Evolutionary conservation across 53 echinoderm and acorn worm genomes (phyloP).

Genomic region (Paracentrotus lividus): DNA sequence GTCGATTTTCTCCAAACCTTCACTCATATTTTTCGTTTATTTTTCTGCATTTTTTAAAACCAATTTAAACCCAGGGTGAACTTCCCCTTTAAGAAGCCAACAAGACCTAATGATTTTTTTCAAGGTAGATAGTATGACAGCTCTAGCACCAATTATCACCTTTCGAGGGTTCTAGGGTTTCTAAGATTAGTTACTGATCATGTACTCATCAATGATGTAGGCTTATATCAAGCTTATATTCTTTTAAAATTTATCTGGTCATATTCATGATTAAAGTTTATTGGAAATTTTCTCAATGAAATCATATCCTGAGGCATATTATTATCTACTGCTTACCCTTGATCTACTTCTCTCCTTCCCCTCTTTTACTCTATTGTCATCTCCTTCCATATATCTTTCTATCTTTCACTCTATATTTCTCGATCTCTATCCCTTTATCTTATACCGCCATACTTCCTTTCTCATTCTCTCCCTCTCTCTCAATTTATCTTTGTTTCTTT

Average conservation of each 20-base stretch:
- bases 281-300: too few relatives aligned
- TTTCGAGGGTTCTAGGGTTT: not conserved
- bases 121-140: not conserved
- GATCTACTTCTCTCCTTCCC: not conserved
- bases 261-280: too few relatives aligned
- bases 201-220: not conserved
- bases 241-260: too few relatives aligned
- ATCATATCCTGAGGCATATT: too few relatives aligned
- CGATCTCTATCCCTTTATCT: too few relatives aligned
- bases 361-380: not conserved
- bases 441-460: too few relatives aligned
- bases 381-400: not conserved
- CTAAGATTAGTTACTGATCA: not conserved
- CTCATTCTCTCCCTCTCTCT: not conserved
- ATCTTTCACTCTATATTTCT: too few relatives aligned
- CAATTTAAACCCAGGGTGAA: too few relatives aligned
- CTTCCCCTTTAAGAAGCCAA: not conserved
- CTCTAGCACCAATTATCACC: not conserved
- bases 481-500: not conserved
- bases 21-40: too few relatives aligned
- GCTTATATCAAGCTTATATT: not conserved
- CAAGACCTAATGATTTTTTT: not conserved
- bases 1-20: too few relatives aligned
- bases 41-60: too few relatives aligned
- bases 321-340: not conserved